Conservation (phyloP, 2,888 invertebrate species). For the Amblyjoppa fuscipennis region DNA sequence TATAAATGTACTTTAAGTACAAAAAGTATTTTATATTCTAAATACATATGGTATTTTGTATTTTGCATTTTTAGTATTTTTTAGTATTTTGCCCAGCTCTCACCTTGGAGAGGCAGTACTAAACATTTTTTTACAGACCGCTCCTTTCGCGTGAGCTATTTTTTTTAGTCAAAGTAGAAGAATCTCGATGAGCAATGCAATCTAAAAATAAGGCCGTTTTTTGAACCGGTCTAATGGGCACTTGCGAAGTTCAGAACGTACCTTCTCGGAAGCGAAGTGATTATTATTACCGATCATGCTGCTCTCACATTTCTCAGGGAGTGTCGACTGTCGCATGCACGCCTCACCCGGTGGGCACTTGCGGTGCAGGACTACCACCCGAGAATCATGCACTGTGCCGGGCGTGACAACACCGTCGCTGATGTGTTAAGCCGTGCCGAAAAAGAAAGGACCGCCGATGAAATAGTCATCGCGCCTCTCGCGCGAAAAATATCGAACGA, state of each 20-base stretch:
- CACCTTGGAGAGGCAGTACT: too few relatives aligned
- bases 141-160: too few relatives aligned
- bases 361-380: conserved; percentile 37
- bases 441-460: background rate
- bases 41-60: too few relatives aligned
- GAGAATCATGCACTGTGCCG: conserved; percentile 18
- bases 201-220: too few relatives aligned
- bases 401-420: conserved; percentile 27
- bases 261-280: conserved; percentile 63
- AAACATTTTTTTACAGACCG: too few relatives aligned
- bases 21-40: too few relatives aligned
- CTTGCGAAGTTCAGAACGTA: conserved; percentile 48
- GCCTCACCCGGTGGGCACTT: conserved; percentile 37
- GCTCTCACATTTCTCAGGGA: conserved; percentile 68
- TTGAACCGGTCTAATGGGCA: conserved; percentile 26
- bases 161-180: too few relatives aligned
- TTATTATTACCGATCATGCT: conserved; percentile 73
- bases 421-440: background rate
- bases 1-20: too few relatives aligned
- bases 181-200: too few relatives aligned
- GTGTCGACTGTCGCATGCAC: conserved; percentile 18
- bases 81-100: too few relatives aligned
- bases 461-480: background rate
- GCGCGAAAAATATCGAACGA: background rate
- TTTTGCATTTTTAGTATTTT: too few relatives aligned